Evolutionary conservation across 2,113 vertebrate genomes (phyloP), one percentile per base, ranked within the genome.

Genomic region (Planiliza haematocheilus): DNA sequence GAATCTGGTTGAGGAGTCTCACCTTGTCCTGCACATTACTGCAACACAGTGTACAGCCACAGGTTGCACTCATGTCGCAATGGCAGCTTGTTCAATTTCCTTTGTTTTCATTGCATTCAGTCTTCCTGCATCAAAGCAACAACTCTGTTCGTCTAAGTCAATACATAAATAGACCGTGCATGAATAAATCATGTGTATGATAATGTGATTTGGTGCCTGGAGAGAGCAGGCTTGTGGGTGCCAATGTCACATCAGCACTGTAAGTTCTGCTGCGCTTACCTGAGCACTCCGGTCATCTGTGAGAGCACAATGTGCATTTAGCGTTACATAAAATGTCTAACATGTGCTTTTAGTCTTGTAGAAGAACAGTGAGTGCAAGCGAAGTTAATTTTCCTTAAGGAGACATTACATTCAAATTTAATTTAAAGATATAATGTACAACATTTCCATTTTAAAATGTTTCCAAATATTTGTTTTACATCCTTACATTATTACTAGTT

Each of bases 151-250:
- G 70, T 82, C 71, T 30, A 65, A 70, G 57, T 76, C 41, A 49
- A 74, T 30, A 65, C 61, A 76, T 66, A 77, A 87, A 90, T 85
- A 83, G 79, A 81, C 64, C 55, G 20, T 36, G 75, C 67, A 86
- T 90, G 77, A 91, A 90, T 92, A 87, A 89, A 81, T 89, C 72
- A 89, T 86, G 59, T 11, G 36, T 69, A 81, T 83, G 81, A 52
- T 84, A 86, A 88, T 89, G 67, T 62, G 53, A 74, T 77, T 72
- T 56, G 38, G 59, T 80, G 75, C 62, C 64, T 67, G 34, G 63
- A 81, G 65, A 65, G 69, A 36, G 18, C 10, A 51, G 49, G 57
- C 61, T 59, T 51, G 53, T 62, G 70, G 74, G 67, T 18, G 55
- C 85, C 83, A 82, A 34, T 81, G 77, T 87, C 81, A 70, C 68